A percentile compares a stretch with the other conserved stretches of the same genome.
Evolutionary conservation across 2,797 vertebrate species (phyloP).

Genomic region (Fistularia commersonii): DNA sequence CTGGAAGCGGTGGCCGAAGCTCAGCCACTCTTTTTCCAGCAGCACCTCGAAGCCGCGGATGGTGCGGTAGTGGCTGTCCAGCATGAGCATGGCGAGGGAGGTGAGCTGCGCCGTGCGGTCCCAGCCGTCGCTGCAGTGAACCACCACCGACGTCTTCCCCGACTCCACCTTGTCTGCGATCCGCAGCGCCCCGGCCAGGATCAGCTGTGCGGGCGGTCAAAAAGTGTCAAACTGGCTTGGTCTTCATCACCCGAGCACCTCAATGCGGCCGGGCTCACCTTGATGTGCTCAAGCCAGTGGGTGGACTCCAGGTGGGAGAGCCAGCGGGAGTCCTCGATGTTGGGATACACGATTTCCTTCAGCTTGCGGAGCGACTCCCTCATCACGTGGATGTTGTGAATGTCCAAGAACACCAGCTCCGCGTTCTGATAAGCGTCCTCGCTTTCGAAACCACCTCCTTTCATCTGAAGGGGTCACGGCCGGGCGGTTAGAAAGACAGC

Average conservation of each 20-base stretch:
- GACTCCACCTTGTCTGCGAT: conserved; percentile 97
- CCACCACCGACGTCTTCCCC: conserved; percentile 92
- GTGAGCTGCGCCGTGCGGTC: conserved; percentile 94
- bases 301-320: conserved; percentile 95
- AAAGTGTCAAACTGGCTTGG: background rate
- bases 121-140: conserved; percentile 97
- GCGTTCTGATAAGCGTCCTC: conserved; percentile 99
- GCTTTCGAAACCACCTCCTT: conserved; percentile 95
- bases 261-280: conserved; percentile 69
- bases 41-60: conserved; percentile 90
- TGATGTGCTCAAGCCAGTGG: conserved; percentile 98
- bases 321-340: conserved; percentile 94
- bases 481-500: background rate
- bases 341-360: conserved; percentile 94
- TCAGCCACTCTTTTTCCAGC: conserved; percentile 97
- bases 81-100: conserved; percentile 91
- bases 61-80: conserved; percentile 90
- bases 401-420: conserved; percentile 94
- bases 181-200: conserved; percentile 90
- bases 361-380: conserved; percentile 93
- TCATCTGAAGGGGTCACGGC: conserved; percentile 76
- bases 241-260: background rate
- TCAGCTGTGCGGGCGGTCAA: conserved; percentile 72
- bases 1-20: conserved; percentile 95
- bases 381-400: conserved; percentile 99